These are phyloP conservation scores for Melanostoma scalare DNA, from an alignment of 2,888 invertebrate genomes.

Conservation along the genomic window DNA sequence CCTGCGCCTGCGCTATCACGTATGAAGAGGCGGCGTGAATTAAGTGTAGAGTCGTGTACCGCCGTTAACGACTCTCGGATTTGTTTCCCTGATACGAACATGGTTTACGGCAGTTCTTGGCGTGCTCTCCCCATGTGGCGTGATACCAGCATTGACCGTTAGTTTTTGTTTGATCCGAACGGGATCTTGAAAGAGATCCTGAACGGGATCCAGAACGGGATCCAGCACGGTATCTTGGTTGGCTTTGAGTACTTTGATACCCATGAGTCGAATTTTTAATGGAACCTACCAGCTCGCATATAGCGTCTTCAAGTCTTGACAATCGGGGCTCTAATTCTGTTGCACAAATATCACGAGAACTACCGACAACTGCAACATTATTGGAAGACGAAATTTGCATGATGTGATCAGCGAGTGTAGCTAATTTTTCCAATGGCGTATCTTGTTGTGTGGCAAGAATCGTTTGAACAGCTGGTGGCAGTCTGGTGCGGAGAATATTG, in stretches of 20 bases:
- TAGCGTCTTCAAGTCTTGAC: conserved; percentile 4
- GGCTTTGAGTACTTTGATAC: not conserved
- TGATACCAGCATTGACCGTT: conserved; percentile 12
- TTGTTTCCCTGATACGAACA: not conserved
- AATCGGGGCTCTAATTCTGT: not conserved
- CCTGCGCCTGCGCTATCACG: too few species aligned
- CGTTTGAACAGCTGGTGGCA: too few species aligned
- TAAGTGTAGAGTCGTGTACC: conserved; percentile 17
- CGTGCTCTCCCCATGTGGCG: conserved; percentile 12
- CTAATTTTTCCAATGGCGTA: not conserved
- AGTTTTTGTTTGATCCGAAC: too few species aligned
- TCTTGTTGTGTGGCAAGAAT: conserved; percentile 1
- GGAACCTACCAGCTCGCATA: not conserved
- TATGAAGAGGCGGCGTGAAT: conserved; percentile 22
- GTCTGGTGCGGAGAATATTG: too few species aligned
- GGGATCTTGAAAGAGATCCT: not conserved
- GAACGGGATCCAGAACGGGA: conserved; percentile 16
- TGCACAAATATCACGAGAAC: not conserved
- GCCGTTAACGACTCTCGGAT: conserved; percentile 27
- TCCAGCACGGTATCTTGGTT: too few species aligned
- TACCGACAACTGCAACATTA: not conserved
- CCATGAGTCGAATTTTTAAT: not conserved
- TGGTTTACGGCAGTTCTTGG: not conserved
- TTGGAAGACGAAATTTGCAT: conserved; percentile 7
- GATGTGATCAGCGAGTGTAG: not conserved